These are phyloP conservation scores for Cancer borealis DNA, from an alignment of 2,888 invertebrate species.

Conservation along the genomic window DNA sequence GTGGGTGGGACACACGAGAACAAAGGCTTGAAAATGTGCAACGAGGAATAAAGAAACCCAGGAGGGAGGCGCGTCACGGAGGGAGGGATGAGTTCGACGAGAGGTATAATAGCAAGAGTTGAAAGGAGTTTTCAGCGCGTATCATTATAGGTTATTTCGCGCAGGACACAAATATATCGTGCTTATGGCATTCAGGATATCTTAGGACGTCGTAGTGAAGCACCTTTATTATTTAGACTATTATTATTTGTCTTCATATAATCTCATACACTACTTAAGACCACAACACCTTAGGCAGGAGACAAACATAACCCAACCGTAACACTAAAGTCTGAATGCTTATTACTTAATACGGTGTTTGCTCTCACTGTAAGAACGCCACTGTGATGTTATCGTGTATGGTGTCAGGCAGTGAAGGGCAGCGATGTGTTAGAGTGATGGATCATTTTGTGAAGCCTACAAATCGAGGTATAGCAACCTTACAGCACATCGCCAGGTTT, in stretches of 20 bases:
- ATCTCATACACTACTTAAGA: background rate
- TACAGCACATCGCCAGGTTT: background rate
- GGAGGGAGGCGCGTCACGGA: background rate
- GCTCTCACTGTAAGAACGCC: background rate
- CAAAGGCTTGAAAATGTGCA: background rate
- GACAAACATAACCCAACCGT: background rate
- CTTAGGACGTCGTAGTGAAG: background rate
- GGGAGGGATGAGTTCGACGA: background rate
- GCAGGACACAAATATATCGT: background rate
- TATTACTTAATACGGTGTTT: background rate
- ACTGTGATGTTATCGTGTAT: background rate
- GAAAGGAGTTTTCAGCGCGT: background rate
- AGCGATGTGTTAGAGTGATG: background rate
- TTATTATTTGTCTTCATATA: background rate
- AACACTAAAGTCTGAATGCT: background rate
- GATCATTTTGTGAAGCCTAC: background rate
- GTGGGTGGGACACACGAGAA: background rate
- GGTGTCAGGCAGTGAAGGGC: background rate
- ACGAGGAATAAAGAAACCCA: background rate
- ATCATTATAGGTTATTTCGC: background rate
- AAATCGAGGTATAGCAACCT: background rate
- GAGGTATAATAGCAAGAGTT: background rate
- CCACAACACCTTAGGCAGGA: too few relatives aligned
- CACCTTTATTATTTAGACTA: background rate
- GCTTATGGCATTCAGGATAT: too few relatives aligned